Evolutionary conservation across 2,113 vertebrate genomes (phyloP).

Genomic region (Coreoperca whiteheadi): DNA sequence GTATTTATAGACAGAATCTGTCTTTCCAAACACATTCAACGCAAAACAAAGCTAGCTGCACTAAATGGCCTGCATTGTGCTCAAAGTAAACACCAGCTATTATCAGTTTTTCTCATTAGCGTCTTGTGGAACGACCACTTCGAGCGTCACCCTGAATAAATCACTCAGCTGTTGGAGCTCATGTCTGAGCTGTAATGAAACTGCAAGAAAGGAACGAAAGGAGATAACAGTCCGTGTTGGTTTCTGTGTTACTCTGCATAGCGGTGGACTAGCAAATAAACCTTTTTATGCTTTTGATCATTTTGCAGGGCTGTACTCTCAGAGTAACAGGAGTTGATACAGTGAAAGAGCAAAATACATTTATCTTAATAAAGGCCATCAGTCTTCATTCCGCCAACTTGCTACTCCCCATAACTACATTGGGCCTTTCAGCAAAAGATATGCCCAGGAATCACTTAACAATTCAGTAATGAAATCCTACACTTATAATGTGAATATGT

Average conservation of each 20-base stretch:
- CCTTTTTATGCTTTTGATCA: slow-evolving; percentile 22
- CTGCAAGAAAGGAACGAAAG: background rate
- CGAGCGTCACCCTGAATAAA: slow-evolving; percentile 16
- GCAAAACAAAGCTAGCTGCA: slow-evolving; percentile 41
- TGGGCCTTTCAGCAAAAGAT: slow-evolving; percentile 41
- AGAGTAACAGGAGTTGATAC: slow-evolving; percentile 31
- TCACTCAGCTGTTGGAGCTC: background rate
- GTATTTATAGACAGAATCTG: slow-evolving; percentile 73
- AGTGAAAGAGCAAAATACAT: slow-evolving; percentile 44
- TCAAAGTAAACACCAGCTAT: slow-evolving; percentile 49
- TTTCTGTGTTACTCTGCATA: background rate
- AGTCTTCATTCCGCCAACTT: slow-evolving; percentile 52
- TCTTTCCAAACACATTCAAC: slow-evolving; percentile 56
- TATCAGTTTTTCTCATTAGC: slow-evolving; percentile 55
- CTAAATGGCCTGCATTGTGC: slow-evolving; percentile 55
- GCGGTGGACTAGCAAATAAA: slow-evolving; percentile 8
- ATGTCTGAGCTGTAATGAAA: slow-evolving; percentile 11
- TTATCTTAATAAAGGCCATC: slow-evolving; percentile 55
- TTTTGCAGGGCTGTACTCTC: slow-evolving; percentile 18
- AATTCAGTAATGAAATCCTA: slow-evolving; percentile 68
- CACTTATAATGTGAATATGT: slow-evolving; percentile 58
- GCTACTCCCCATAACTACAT: slow-evolving; percentile 7
- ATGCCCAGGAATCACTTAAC: slow-evolving; percentile 66
- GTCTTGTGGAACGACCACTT: slow-evolving; percentile 30
- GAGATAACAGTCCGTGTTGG: background rate